These are phyloP conservation scores for Macrocentrus cingulum DNA, from an alignment of 1,140 invertebrate genomes.

Conservation along the genomic window DNA sequence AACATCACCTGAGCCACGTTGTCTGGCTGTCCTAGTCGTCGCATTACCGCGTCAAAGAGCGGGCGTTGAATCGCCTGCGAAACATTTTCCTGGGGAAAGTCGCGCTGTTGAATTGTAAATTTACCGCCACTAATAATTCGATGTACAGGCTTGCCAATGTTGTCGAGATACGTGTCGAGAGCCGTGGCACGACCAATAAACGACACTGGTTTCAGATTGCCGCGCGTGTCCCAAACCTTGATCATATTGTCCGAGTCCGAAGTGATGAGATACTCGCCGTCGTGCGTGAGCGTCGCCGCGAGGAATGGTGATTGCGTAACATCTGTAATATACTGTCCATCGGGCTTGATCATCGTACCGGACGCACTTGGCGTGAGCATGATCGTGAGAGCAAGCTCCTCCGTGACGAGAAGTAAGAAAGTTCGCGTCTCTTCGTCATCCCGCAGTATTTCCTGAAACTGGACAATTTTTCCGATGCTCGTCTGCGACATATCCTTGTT, in stretches of 20 bases:
- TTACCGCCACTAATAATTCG: conserved; percentile 48
- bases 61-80: conserved; percentile 41
- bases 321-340: conserved; percentile 20
- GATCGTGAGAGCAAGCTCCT: conserved; percentile 23
- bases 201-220: conserved; percentile 35
- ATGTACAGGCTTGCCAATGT: conserved; percentile 47
- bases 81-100: conserved; percentile 38
- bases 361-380: neutral
- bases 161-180: conserved; percentile 47
- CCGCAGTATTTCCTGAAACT: conserved; percentile 34
- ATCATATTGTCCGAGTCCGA: conserved; percentile 47
- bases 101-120: conserved; percentile 46
- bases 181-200: conserved; percentile 46
- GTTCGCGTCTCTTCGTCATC: conserved; percentile 21
- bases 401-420: conserved; percentile 45
- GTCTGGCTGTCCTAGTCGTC: conserved; percentile 35
- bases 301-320: conserved; percentile 32
- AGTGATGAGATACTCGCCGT: conserved; percentile 47
- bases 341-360: neutral
- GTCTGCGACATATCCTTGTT: conserved; percentile 8
- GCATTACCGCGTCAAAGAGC: conserved; percentile 46
- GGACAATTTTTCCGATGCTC: conserved; percentile 35
- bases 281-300: conserved; percentile 49
- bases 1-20: conserved; percentile 41
- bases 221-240: conserved; percentile 40